Evolutionary conservation across 2,888 invertebrate species (phyloP).

Genomic region (Acanthopleura granulata): DNA sequence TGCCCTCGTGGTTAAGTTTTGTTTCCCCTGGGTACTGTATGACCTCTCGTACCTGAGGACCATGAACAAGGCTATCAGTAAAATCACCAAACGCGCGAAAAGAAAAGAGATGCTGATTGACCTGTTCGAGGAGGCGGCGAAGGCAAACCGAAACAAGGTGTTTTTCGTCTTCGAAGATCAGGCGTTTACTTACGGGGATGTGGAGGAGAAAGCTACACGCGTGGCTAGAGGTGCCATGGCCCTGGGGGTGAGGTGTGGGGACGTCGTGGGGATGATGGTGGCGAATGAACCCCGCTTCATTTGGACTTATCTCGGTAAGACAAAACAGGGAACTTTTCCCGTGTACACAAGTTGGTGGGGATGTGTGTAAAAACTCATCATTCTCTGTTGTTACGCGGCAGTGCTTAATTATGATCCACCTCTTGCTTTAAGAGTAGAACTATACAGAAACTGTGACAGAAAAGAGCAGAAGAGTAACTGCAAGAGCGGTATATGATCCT

Average conservation of each 20-base stretch:
- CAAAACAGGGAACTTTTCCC: neutral
- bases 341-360: neutral
- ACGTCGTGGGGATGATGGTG: conserved; percentile 58
- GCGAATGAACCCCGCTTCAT: conserved; percentile 60
- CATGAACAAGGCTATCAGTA: neutral
- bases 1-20: neutral
- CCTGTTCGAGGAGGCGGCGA: conserved; percentile 45
- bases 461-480: no score
- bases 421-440: no score
- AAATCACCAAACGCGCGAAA: neutral
- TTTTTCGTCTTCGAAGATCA: conserved; percentile 50
- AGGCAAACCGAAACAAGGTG: conserved; percentile 38
- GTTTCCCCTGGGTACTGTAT: neutral
- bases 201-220: conserved; percentile 51
- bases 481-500: no score
- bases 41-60: neutral
- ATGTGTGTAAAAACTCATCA: no score
- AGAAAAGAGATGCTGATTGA: conserved; percentile 36
- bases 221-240: conserved; percentile 48
- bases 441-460: no score
- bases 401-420: no score
- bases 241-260: conserved; percentile 46
- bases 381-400: no score
- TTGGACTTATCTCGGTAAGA: conserved; percentile 61
- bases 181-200: conserved; percentile 48